Conservation (phyloP, 2,888 invertebrate species). For the Halocaridina rubra region DNA sequence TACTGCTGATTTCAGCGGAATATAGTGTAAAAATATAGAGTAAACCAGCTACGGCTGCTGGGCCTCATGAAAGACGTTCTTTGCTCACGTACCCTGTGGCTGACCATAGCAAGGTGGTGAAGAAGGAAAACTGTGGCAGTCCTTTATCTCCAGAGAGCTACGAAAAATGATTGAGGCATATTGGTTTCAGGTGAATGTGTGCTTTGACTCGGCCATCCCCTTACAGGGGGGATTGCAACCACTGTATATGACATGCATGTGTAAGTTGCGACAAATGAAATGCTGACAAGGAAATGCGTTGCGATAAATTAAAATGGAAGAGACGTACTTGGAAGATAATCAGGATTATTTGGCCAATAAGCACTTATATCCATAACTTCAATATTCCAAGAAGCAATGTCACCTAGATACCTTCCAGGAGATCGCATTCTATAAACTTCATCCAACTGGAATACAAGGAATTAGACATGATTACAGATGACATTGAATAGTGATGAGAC, state of each 20-base stretch:
- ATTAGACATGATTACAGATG: conserved; percentile 30
- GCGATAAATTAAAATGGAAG: too few species aligned
- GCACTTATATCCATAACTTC: conserved; percentile 63
- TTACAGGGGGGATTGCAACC: too few species aligned
- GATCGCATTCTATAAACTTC: conserved; percentile 64
- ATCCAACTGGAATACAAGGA: conserved; percentile 55
- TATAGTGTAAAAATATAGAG: too few species aligned
- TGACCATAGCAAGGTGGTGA: too few species aligned
- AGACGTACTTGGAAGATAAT: conserved; percentile 65
- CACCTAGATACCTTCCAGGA: conserved; percentile 62
- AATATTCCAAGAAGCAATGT: conserved; percentile 62
- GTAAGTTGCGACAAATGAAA: too few species aligned
- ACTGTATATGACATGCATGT: background rate
- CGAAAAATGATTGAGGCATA: background rate
- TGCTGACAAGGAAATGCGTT: too few species aligned
- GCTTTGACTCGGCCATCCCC: too few species aligned
- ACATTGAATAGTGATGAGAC: background rate
- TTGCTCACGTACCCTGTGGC: too few species aligned
- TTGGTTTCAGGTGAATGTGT: background rate
- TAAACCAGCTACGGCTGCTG: too few species aligned
- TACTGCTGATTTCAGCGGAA: too few species aligned
- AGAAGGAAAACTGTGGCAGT: background rate
- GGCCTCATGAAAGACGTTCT: too few species aligned
- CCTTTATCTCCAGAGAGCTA: background rate
- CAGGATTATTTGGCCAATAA: conserved; percentile 66